Conservation (phyloP, 1,140 invertebrate genomes). For the Melitaea cinxia region DNA sequence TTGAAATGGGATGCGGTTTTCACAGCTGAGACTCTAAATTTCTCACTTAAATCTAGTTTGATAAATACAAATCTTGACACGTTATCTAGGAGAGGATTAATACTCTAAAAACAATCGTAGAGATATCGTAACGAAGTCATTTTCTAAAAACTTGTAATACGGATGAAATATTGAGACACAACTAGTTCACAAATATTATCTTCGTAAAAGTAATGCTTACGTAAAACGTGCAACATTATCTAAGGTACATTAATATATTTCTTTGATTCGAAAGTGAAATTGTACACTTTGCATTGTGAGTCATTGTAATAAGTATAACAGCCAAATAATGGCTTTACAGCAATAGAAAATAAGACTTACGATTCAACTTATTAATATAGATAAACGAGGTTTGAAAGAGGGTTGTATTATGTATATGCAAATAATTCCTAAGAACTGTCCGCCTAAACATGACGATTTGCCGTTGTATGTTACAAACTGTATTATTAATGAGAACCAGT, state of each 20-base stretch:
- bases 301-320: neutral
- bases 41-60: no score
- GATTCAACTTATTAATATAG: neutral
- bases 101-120: no score
- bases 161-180: no score
- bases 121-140: no score
- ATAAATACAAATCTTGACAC: no score
- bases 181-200: no score
- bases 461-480: conserved; percentile 30
- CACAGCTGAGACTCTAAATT: no score
- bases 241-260: conserved; percentile 12
- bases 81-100: no score
- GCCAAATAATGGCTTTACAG: conserved; percentile 2
- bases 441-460: conserved; percentile 11
- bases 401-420: conserved; percentile 39
- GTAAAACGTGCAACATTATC: neutral
- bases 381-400: neutral
- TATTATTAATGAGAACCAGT: conserved; percentile 25
- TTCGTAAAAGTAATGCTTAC: no score
- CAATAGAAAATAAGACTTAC: conserved; percentile 8
- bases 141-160: no score
- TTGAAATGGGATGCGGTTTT: no score
- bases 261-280: conserved; percentile 32
- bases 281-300: conserved; percentile 1
- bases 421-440: conserved; percentile 37